Percentiles rank a stretch among this genome's conserved stretches.
Evolutionary conservation across 2,797 vertebrate species (phyloP).

Genomic region (Lutjanus argentimaculatus): DNA sequence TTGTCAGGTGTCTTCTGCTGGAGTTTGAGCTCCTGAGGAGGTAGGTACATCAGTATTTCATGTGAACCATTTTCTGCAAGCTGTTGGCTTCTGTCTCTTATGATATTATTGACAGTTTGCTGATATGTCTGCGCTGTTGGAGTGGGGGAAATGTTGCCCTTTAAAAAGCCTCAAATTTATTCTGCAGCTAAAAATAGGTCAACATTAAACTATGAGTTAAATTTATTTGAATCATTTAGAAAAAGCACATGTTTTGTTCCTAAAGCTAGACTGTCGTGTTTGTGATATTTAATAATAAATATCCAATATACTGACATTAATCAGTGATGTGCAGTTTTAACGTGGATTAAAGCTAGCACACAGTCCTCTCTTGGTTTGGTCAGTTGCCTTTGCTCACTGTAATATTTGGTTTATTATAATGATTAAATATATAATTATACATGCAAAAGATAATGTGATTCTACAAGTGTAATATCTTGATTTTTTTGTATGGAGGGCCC

Average conservation of each 20-base stretch:
- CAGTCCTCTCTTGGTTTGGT: neutral
- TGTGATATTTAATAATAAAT: neutral
- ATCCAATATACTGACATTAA: neutral
- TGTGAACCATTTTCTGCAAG: neutral
- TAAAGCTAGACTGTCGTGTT: neutral
- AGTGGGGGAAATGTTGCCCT: neutral
- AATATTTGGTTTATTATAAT: neutral
- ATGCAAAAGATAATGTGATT: neutral
- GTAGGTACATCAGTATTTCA: slow-evolving; percentile 32
- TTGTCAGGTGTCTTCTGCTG: slow-evolving; percentile 12
- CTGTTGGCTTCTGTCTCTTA: neutral
- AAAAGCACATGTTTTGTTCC: neutral
- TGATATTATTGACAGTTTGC: slow-evolving; percentile 3
- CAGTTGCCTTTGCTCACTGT: neutral
- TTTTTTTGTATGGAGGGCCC: no score
- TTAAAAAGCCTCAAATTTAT: neutral
- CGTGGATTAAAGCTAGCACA: slow-evolving; percentile 31
- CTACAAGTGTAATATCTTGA: neutral
- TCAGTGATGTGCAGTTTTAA: slow-evolving; percentile 2
- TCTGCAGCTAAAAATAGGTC: slow-evolving; percentile 27
- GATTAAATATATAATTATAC: neutral
- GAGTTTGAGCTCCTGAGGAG: slow-evolving; percentile 57
- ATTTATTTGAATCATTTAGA: neutral
- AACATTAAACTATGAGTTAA: neutral
- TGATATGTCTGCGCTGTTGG: neutral